Evolutionary conservation across 1,140 invertebrate genomes (phyloP), one percentile per base, ranked within the genome.

Genomic region (Cylas formicarius): DNA sequence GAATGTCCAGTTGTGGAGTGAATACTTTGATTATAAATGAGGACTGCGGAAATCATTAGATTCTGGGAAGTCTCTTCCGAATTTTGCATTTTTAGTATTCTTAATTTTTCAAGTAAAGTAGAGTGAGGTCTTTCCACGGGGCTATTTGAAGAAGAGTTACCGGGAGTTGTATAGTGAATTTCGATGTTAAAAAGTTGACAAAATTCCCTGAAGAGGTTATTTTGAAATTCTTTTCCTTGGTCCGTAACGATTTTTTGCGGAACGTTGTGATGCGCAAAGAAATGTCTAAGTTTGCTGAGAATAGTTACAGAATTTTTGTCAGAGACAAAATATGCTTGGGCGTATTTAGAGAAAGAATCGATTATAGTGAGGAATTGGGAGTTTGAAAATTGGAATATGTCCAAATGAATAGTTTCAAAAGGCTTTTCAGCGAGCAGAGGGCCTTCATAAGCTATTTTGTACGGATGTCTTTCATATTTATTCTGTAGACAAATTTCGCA

Each of bases 401-500:
- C 56, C 11, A 58, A 38, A 34, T 60, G 54, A 17, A 58, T 51
- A 0, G 48, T 37, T 18, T 60, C 51, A 36, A 61, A 58, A 2
- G 56, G 54, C 54, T 44, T 51, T 50, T 47, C 50, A 7, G 53
- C 44, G 7, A 55, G 11, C 9, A 55, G 16, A 7, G 55, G 42
- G 13, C 42, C 33, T 32, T 27, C 26, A 21, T 26, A 45, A 8
- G 17, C 11, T 32, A n/a, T 26, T 26, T 26, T 26, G n/a, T 26
- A 26, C 7, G 24, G 24, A n/a, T 26, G 7, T 26, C 24, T 26
- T 26, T 26, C 24, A n/a, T 26, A 26, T n/a, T 26, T 26, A 26
- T 26, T 26, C n/a, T 26, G 24, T 26, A 26, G 24, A 39, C 52
- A 53, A 16, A 42, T 27, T 42, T 54, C 41, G 13, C 44, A 54